Evolutionary conservation across 2,113 vertebrate species (phyloP), one percentile per base, ranked within the genome.

Genomic region (Psilopsiagon aurifrons): DNA sequence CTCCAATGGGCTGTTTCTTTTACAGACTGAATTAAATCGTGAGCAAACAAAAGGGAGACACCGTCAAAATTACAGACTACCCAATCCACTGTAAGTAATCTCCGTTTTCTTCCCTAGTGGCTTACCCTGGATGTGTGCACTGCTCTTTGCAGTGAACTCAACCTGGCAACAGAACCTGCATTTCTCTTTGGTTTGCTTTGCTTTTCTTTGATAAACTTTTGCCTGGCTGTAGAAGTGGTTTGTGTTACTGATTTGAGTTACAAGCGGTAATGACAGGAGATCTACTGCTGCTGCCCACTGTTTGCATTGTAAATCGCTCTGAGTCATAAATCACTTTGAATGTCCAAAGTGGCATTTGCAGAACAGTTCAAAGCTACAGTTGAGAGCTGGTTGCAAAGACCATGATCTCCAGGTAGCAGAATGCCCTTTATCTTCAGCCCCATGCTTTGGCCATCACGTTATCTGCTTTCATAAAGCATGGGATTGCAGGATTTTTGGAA

Each of bases 51-150:
- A 71, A 68, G 82, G 87, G 83, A 81, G 44, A 78, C 74, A n/a
- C 7, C 60, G 0, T 57, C 83, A 47, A 10, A 71, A 63, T 29
- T 9, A 9, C 80, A 73, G 74, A 10, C 83, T 49, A 27, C 83
- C 87, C 31, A 51, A 3, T 18, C 66, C 71, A 6, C 81, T 92
- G 97, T 96, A 70, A 96, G 97, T 97, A 96, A 64, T 19, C 83
- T 51, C 44, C 28, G 31, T 37, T 83, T 75, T 11, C 57, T 37
- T 2, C 69, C 47, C 57, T 43, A 1, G 28, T 86, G 70, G 37
- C 39, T 63, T 73, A 23, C 16, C 78, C 73, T 25, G 60, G 31
- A 4, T 17, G 20, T 5, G 19, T 31, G 18, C 64, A 5, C 28
- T 73, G 85, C 63, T 76, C 49, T 88, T 31, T 37, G 76, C 79